Evolutionary conservation across 1,140 invertebrate genomes (phyloP).

Genomic region (Campoletis sonorensis): DNA sequence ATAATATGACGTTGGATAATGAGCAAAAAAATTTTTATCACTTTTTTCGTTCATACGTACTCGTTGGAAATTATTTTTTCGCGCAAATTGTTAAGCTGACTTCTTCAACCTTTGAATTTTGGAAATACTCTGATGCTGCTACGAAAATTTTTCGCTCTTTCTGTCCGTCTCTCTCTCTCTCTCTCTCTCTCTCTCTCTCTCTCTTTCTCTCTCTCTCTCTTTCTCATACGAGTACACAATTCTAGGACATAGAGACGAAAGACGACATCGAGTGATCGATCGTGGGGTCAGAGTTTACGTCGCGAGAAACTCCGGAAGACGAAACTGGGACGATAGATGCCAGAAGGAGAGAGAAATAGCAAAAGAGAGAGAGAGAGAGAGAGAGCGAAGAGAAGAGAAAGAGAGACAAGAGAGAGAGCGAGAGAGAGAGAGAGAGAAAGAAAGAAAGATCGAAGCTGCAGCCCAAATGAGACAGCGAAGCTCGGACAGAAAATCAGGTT

Average conservation of each 20-base stretch:
- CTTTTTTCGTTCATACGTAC: no score
- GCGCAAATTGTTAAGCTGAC: no score
- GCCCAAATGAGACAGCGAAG: slow-evolving; percentile 28
- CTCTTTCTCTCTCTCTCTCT: background rate
- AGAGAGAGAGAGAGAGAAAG: slow-evolving; percentile 1
- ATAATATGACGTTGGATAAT: background rate
- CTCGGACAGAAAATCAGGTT: background rate
- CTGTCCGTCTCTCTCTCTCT: background rate
- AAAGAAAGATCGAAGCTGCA: slow-evolving; percentile 3
- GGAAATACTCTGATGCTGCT: background rate
- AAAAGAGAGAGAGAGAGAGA: slow-evolving; percentile 14
- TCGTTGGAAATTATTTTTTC: no score
- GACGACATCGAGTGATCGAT: slow-evolving; percentile 6
- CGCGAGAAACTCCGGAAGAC: slow-evolving; percentile 19
- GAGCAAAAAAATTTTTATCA: background rate
- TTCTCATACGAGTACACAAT: background rate
- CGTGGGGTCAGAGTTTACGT: slow-evolving; percentile 10
- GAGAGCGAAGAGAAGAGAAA: background rate
- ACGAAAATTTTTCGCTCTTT: background rate
- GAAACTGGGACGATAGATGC: slow-evolving; percentile 19
- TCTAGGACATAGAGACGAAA: background rate
- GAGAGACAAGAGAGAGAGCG: slow-evolving; percentile 22
- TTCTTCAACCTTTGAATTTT: background rate
- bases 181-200: background rate
- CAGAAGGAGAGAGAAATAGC: background rate